Base-by-base conservation (phyloP, 2,888 invertebrate genomes). In the Neoaliturus tenellus region DNA sequence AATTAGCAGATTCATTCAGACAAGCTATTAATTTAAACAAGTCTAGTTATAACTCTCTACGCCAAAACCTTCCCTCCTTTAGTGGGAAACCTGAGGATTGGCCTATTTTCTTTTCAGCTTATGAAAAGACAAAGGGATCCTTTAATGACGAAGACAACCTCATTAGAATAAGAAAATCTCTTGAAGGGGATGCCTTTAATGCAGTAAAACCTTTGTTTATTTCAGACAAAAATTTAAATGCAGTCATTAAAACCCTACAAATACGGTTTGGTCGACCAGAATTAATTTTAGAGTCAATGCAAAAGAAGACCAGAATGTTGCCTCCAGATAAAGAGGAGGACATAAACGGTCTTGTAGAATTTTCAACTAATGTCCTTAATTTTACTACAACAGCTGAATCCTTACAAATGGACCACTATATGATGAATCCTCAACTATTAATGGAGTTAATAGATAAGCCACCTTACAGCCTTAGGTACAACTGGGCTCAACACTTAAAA, bases 301-400 rank as follows among this genome's bases (percentile, higher is more conserved):
- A 28, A 62, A 25, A 25, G 17, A 62, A 62, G 62, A 62, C 62
- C 25, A 62, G 31, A 5, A n/a, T 31, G 31, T 28, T 62, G 14
- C 62, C 31, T 62, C 31, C 4, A 28, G 62, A 23, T 5, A 62
- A 31, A 20, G 62, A 23, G 12, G 62, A 62, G 14, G 62, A 62
- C 25, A 31, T 62, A 5, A 85, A 39, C 20, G 23, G 78, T 48
- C 41, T 78, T n/a, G 17, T 78, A 20, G 48, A 78, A 28, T 78
- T 78, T 44, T 48, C n/a, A 4, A 78, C 78, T 31, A 23, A 20
- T 31, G 78, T 78, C 41, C 48, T 48, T 28, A 78, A 41, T 12
- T 44, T 78, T 48, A 48, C 78, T 10, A 28, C 28, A 23, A 78
- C 78, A 41, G 78, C 78, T 78, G 17, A 48, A 48, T 48, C 44